Percentiles rank a stretch among this genome's conserved stretches.
Evolutionary conservation across 2,888 invertebrate genomes (phyloP).

Genomic region (Ochropleura leucogaster): DNA sequence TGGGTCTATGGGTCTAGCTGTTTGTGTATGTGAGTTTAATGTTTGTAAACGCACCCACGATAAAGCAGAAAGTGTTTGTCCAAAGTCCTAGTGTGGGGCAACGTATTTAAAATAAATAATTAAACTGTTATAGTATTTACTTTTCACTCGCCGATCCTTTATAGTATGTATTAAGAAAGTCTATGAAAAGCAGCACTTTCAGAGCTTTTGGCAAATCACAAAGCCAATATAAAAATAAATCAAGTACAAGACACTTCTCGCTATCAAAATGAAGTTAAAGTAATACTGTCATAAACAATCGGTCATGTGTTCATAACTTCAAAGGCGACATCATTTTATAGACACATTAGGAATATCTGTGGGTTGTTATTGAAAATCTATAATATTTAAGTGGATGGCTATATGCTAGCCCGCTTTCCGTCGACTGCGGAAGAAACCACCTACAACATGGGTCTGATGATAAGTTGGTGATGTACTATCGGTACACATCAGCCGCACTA

Average conservation of each 20-base stretch:
- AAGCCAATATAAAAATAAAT: neutral
- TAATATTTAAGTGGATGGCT: neutral
- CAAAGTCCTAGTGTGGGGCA: no score
- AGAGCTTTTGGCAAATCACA: neutral
- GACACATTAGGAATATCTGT: neutral
- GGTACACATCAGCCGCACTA: neutral
- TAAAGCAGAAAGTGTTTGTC: no score
- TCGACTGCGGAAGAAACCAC: no score
- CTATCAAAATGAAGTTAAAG: neutral
- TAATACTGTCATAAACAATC: slow-evolving; percentile 9
- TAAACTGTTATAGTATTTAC: neutral
- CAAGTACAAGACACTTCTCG: neutral
- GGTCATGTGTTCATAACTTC: slow-evolving; percentile 8
- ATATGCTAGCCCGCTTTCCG: neutral
- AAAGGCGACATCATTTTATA: slow-evolving; percentile 4
- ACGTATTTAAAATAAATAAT: no score
- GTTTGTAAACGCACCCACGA: no score
- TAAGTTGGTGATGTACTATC: neutral
- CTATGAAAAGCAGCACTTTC: neutral
- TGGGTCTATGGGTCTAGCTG: no score
- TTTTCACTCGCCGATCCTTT: neutral
- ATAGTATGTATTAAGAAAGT: no score
- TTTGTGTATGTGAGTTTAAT: no score
- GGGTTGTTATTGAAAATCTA: neutral
- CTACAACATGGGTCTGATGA: neutral